phyloP scores from a whole-genome alignment of 2,888 invertebrate species.

The Hydropsyche betteni region DNA sequence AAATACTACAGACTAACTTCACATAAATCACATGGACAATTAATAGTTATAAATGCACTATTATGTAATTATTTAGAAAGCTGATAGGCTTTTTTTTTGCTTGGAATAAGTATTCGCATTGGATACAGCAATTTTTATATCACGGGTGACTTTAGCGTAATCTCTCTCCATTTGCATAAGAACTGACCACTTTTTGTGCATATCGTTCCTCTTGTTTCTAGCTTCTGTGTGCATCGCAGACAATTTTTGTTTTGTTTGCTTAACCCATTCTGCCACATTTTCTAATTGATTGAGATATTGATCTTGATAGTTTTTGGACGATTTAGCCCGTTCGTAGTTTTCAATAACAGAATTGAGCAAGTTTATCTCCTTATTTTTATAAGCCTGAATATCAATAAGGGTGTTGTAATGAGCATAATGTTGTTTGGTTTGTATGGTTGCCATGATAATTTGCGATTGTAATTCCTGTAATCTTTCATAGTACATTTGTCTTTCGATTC shows the following conservation, averaged over 20 bases:
- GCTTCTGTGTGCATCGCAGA: constrained; percentile 64
- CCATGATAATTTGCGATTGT: constrained; percentile 80
- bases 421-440: constrained; percentile 97
- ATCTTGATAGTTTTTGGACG: constrained; percentile 79
- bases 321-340: constrained; percentile 86
- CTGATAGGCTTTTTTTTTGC: background rate
- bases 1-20: too few species aligned
- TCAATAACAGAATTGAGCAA: constrained; percentile 89
- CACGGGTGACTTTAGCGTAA: constrained; percentile 56
- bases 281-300: constrained; percentile 93
- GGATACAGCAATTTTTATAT: constrained; percentile 30
- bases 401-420: constrained; percentile 97
- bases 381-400: constrained; percentile 91
- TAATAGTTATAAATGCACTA: too few species aligned
- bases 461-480: constrained; percentile 48
- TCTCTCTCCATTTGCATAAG: constrained; percentile 63
- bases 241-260: constrained; percentile 83
- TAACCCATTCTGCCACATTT: constrained; percentile 88
- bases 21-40: too few species aligned
- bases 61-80: too few species aligned
- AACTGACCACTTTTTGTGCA: constrained; percentile 60
- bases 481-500: constrained; percentile 57
- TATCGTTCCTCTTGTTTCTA: constrained; percentile 58
- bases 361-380: constrained; percentile 90
- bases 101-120: constrained; percentile 27